A percentile compares a stretch with the other conserved stretches of the same genome.
Conservation (phyloP, 2,113 vertebrate species). For the Nettapus auritus region DNA sequence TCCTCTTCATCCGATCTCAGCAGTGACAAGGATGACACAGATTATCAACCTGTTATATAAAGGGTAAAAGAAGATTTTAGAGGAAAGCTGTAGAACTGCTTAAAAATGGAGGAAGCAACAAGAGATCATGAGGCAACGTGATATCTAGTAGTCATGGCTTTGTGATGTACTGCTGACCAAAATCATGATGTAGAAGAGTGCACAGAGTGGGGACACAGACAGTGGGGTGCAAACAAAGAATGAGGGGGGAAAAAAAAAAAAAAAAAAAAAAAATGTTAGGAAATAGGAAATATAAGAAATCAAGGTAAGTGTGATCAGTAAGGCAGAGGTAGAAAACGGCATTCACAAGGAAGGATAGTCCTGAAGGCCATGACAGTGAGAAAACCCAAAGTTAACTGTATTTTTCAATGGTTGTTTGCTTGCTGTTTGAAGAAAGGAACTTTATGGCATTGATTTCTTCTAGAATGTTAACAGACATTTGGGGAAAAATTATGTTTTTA, state of each 20-base stretch:
- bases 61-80: not conserved
- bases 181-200: not conserved
- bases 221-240: not conserved
- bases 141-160: not conserved
- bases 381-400: not conserved
- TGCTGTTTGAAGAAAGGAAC: not conserved
- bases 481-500: not conserved
- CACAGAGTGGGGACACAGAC: not conserved
- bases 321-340: not conserved
- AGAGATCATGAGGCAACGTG: not conserved
- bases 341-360: not conserved
- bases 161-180: not conserved
- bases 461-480: not conserved
- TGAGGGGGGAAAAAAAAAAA: accelerated
- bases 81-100: not conserved
- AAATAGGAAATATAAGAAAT: not conserved
- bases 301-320: not conserved
- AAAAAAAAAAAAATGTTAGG: no score
- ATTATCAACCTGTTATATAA: not conserved
- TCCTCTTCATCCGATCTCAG: not conserved
- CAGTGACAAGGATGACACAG: not conserved
- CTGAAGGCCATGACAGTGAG: not conserved
- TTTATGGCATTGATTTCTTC: not conserved
- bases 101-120: not conserved
- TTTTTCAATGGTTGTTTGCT: not conserved